Base-by-base conservation (phyloP, 2,113 vertebrate species). In the Solea senegalensis region DNA sequence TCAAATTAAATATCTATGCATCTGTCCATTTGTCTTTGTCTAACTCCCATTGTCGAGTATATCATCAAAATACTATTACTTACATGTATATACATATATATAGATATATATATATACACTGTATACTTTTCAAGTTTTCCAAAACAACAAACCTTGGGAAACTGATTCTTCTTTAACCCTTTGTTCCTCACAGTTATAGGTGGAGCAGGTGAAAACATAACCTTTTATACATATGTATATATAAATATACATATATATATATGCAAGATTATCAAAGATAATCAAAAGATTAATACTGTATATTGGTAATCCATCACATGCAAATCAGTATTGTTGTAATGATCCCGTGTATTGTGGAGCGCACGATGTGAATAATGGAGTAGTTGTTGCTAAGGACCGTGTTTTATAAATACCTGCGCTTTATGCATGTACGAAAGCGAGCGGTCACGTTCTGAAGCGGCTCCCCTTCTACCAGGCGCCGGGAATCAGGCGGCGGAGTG, bases 1-100 rank as follows among this genome's bases (percentile, higher is more conserved):
- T 7, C 16, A 62, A 56, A 74, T 63, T 58, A 64, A 87, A 63
- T 60, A 11, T 48, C 10, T 51, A 11, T 76, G 26, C 54, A 50
- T 65, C 49, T 34, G 14, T 69, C 41, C 39, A 8, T 41, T 15
- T 64, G 34, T 65, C 9, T 65, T 12, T 45, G 58, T 80, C 66
- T 48, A 53, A 13, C 45, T 48, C 45, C 2, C 13, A 58, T 43
- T 50, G 60, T 40, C 51, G 41, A 8, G 45, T 34, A 34, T 34
- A 62, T 58, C 57, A 28, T 64, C 39, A 34, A 34, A 21, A 21
- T 21, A 21, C 21, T 21, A 1, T 21, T 21, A 21, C 21, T 21
- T 21, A 21, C 21, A 21, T 21, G 21, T 21, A 21, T 21, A 21
- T 21, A 21, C 1, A 21, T 21, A 21, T 21, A 21, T 21, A 21